These are phyloP conservation scores for Coenonympha arcania DNA, from an alignment of 2,888 invertebrate species.

Conservation along the genomic window DNA sequence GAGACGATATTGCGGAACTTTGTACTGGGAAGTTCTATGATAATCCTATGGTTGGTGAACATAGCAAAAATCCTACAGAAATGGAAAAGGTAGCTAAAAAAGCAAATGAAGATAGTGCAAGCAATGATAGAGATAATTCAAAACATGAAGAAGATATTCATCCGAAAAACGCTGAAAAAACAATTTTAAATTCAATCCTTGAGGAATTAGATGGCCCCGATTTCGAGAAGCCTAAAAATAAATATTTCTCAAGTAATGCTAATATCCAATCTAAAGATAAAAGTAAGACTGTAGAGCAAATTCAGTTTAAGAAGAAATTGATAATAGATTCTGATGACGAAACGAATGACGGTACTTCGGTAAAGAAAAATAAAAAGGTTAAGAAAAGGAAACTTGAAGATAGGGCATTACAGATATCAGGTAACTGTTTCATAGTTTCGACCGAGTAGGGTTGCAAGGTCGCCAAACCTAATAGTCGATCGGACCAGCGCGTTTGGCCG, in stretches of 20 bases:
- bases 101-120: neutral
- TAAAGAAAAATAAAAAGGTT: slow-evolving; percentile 50
- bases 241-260: slow-evolving; percentile 41
- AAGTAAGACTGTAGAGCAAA: slow-evolving; percentile 25
- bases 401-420: slow-evolving; percentile 46
- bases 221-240: slow-evolving; percentile 46
- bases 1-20: slow-evolving; percentile 67
- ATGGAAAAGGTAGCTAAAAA: slow-evolving; percentile 2
- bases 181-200: slow-evolving; percentile 49
- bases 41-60: slow-evolving; percentile 45
- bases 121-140: slow-evolving; percentile 8
- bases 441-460: too few relatives aligned
- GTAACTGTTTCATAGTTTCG: too few relatives aligned
- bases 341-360: slow-evolving; percentile 30
- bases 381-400: slow-evolving; percentile 50
- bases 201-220: slow-evolving; percentile 57
- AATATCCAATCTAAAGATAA: slow-evolving; percentile 21
- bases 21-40: slow-evolving; percentile 76
- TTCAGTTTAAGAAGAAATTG: slow-evolving; percentile 50
- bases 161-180: slow-evolving; percentile 24
- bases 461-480: too few relatives aligned
- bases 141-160: slow-evolving; percentile 7
- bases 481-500: too few relatives aligned
- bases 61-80: too few relatives aligned
- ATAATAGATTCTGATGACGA: slow-evolving; percentile 65